Evolutionary conservation across 2,113 vertebrate genomes (phyloP).

Genomic region (Abramis brama): DNA sequence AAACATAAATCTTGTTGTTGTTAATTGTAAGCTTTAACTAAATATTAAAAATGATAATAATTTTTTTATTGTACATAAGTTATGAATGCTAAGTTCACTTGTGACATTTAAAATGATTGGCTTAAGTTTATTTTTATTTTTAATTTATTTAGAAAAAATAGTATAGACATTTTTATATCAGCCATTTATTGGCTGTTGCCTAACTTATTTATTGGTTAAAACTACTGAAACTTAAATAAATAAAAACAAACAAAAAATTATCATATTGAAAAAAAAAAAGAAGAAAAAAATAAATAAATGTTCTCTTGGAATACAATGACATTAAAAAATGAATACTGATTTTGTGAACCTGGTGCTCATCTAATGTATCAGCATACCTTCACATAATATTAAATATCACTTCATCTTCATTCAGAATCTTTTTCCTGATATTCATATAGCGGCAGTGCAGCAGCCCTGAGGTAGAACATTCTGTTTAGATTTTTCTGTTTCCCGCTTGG

Average conservation of each 20-base stretch:
- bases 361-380: neutral
- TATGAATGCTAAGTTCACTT: neutral
- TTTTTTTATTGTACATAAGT: neutral
- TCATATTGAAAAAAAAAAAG: neutral
- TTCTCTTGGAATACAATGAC: neutral
- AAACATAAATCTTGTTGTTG: neutral
- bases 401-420: neutral
- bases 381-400: neutral
- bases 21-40: neutral
- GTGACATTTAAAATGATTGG: neutral
- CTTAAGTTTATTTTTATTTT: too few species aligned
- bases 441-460: neutral
- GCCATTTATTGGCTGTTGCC: neutral
- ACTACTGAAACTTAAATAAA: neutral
- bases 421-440: neutral
- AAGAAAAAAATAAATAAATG: neutral
- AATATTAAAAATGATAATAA: neutral
- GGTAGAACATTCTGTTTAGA: neutral
- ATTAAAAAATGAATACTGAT: neutral
- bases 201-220: neutral
- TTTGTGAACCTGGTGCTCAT: neutral
- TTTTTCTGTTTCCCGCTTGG: conserved; percentile 12
- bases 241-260: neutral
- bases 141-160: too few species aligned
- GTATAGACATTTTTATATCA: neutral